Evolutionary conservation across 2,888 invertebrate genomes (phyloP).

Genomic region (Thereva nobilitata): DNA sequence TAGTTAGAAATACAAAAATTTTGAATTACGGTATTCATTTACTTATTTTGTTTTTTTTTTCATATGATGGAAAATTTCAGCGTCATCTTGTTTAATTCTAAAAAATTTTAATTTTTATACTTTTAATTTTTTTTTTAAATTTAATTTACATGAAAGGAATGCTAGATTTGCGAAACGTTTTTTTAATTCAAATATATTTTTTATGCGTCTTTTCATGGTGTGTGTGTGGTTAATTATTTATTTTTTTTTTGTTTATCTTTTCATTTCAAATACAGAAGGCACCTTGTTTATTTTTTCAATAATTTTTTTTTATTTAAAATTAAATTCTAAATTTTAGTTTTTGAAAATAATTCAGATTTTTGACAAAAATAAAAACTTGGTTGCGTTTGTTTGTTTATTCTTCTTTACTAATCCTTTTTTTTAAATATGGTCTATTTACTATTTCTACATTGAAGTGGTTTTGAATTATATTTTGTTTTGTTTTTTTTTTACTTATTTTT

Average conservation of each 20-base stretch:
- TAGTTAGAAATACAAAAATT: constrained; percentile 1
- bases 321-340: background rate
- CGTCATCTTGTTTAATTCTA: too few species aligned
- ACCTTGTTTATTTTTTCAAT: constrained; percentile 1
- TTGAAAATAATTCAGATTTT: constrained; percentile 6
- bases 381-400: constrained; percentile 5
- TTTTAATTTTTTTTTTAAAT: background rate
- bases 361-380: constrained; percentile 13
- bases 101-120: background rate
- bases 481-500: constrained; percentile 18
- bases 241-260: constrained; percentile 15
- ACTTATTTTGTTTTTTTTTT: background rate
- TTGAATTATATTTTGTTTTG: constrained; percentile 8
- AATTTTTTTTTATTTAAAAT: constrained; percentile 12
- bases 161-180: background rate
- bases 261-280: constrained; percentile 34
- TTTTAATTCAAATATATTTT: background rate
- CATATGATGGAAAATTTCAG: background rate
- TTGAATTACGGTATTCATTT: background rate
- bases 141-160: background rate
- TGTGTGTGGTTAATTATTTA: constrained; percentile 7
- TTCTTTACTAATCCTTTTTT: background rate
- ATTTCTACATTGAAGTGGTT: constrained; percentile 11
- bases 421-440: constrained; percentile 5
- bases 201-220: background rate